Percentiles rank a stretch among this genome's conserved stretches.
These are phyloP conservation scores for Riptortus pedestris DNA, from an alignment of 1,140 invertebrate species.

Conservation along the genomic window DNA sequence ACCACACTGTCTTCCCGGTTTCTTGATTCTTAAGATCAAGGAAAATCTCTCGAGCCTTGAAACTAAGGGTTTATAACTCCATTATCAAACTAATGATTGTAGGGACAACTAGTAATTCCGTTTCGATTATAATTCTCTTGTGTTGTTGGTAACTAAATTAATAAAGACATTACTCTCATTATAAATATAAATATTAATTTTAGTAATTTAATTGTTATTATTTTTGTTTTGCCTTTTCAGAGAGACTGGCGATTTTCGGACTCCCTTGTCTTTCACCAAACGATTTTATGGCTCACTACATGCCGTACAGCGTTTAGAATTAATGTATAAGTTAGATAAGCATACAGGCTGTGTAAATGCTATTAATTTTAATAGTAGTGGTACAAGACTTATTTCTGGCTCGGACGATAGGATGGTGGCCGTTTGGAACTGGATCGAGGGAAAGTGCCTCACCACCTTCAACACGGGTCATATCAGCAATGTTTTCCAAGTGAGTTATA, in stretches of 20 bases:
- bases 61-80: no score
- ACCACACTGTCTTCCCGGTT: no score
- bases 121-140: no score
- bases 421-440: conserved; percentile 82
- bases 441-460: conserved; percentile 51
- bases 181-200: no score
- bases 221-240: conserved; percentile 48
- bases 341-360: conserved; percentile 88
- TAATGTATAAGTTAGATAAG: conserved; percentile 63
- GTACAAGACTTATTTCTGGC: conserved; percentile 60
- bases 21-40: no score
- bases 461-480: conserved; percentile 74
- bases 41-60: no score
- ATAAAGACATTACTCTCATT: no score
- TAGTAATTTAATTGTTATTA: no score
- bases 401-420: conserved; percentile 80
- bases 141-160: no score
- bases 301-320: conserved; percentile 68
- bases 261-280: conserved; percentile 50
- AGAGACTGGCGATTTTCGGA: conserved; percentile 47
- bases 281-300: conserved; percentile 71
- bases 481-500: conserved; percentile 67
- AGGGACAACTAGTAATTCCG: no score
- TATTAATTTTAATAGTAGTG: conserved; percentile 74
- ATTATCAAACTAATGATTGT: no score